Base-by-base conservation (phyloP, 2,888 invertebrate species). In the Tribolium freemani region DNA sequence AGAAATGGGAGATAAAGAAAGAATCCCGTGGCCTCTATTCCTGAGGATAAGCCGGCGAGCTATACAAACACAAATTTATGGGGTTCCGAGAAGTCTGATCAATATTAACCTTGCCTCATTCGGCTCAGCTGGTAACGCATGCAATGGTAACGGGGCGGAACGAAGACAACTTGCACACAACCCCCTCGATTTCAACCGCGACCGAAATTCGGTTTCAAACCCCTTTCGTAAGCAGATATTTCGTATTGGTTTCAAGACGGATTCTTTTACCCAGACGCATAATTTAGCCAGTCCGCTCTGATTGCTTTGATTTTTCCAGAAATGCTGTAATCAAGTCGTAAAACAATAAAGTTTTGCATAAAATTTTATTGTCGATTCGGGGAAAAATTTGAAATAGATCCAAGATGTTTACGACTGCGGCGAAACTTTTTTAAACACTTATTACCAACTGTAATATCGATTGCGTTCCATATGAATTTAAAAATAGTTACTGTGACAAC, bases 11-110 rank as follows among this genome's bases (percentile, higher is more conserved):
- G 56, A 68, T 50, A 60, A 69, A 45, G 54, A 51, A 69, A 51
- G 60, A 69, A 58, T 60, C 45, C 57, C 54, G 60, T 53, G 69
- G 38, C 69, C 69, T 69, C 60, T 63, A 69, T 69, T 63, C 38
- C 50, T 38, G 56, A 63, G 70, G 61, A 63, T 70, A 56, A 54
- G 31, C 56, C 56, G 48, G 53, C 71, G 66, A 51, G 67, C 67
- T 67, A 69, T 70, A 74, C 72, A 73, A 61, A 69, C 67, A 75
- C 56, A 75, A 75, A 75, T 74, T 74, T 71, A 75, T 73, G 57
- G 72, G 76, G 78, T 78, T 77, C 77, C 77, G 70, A 77, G 77
- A 76, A 78, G 72, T 78, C 75, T 72, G 74, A 77, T 78, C 78
- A 69, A 78, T 78, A 78, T 76, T 76, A 73, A 74, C 75, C 75